Percentiles rank a stretch among this genome's conserved stretches.
Evolutionary conservation across 2,797 vertebrate species (phyloP).

Genomic region (Gobio occitaniae): DNA sequence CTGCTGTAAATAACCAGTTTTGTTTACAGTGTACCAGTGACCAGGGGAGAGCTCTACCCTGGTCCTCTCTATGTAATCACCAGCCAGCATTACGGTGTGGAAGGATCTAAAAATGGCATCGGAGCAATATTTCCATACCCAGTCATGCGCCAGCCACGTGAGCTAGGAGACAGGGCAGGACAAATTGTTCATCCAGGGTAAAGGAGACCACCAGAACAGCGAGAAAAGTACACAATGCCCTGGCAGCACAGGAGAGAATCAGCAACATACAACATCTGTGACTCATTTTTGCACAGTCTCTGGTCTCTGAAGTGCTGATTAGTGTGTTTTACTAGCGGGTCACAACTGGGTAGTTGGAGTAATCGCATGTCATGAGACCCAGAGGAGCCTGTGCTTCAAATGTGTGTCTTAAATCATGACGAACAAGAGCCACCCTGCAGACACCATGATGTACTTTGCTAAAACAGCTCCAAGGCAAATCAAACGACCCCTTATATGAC

Average conservation of each 20-base stretch:
- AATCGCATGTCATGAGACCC: slow-evolving; percentile 1
- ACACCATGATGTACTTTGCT: not conserved
- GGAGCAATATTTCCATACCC: slow-evolving; percentile 29
- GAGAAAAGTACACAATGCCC: slow-evolving; percentile 47
- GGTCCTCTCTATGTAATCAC: slow-evolving; percentile 57
- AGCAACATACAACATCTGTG: slow-evolving; percentile 20
- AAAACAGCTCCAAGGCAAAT: not conserved
- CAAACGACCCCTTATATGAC: not conserved
- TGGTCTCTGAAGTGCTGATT: slow-evolving; percentile 46
- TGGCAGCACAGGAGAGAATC: not conserved
- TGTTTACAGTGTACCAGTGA: slow-evolving; percentile 13
- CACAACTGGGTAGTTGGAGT: not conserved
- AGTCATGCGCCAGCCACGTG: slow-evolving; percentile 52
- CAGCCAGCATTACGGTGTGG: not conserved
- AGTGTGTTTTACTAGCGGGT: slow-evolving; percentile 28
- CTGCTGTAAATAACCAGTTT: not conserved
- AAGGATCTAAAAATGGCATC: slow-evolving; percentile 64
- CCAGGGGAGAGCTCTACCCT: not conserved
- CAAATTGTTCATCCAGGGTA: slow-evolving; percentile 15
- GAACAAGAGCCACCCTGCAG: not conserved
- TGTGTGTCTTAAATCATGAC: not conserved
- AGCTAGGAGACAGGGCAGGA: slow-evolving; percentile 53
- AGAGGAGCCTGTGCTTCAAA: slow-evolving; percentile 15
- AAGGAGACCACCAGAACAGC: slow-evolving; percentile 34
- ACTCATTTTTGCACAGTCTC: slow-evolving; percentile 36